Evolutionary conservation across 2,888 invertebrate genomes (phyloP), one percentile per base, ranked within the genome.

Genomic region (Synergus laeviventris): DNA sequence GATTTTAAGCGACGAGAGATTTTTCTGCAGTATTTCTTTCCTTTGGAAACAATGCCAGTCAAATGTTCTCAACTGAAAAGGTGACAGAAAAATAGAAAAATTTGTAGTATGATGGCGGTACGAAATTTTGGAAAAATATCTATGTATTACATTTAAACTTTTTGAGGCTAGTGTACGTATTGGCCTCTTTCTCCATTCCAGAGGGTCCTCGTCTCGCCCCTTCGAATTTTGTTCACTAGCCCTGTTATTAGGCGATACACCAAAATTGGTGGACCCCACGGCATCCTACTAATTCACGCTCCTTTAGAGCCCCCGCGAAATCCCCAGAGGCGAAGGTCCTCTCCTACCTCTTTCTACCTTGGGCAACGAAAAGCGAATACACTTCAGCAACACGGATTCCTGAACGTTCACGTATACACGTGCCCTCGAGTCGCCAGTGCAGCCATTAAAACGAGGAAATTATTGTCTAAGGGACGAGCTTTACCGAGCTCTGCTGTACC

Each of bases 221-320:
- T n/a, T 76, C 62, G 54, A 54, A 61, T 74, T 54, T 38, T 36
- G 75, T 24, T 78, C 59, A 59, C 66, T 74, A 77, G 76, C 75
- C 87, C 89, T 89, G 89, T 90, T 89, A 90, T 90, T 90, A 90
- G 88, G 85, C 88, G 87, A 89, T 89, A 87, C 86, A 86, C 87
- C 85, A 88, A 89, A 89, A 90, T 89, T 89, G 88, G 86, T 80
- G 87, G 85, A 86, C 86, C 84, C 82, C 85, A 87, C 87, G 80
- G 86, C 84, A 84, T 84, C 84, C 84, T 82, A 84, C 86, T 87
- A 87, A 87, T 87, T 87, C 86, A 82, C 86, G 85, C 87, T 84
- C 81, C 86, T 84, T 83, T 84, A 81, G 75, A 76, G 80, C 77
- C 83, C 79, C 81, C 78, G 78, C 73, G 59, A 66, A 56, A 36